Evolutionary conservation across 2,113 vertebrate genomes (phyloP).

Genomic region (Urocynchramus pylzowi): DNA sequence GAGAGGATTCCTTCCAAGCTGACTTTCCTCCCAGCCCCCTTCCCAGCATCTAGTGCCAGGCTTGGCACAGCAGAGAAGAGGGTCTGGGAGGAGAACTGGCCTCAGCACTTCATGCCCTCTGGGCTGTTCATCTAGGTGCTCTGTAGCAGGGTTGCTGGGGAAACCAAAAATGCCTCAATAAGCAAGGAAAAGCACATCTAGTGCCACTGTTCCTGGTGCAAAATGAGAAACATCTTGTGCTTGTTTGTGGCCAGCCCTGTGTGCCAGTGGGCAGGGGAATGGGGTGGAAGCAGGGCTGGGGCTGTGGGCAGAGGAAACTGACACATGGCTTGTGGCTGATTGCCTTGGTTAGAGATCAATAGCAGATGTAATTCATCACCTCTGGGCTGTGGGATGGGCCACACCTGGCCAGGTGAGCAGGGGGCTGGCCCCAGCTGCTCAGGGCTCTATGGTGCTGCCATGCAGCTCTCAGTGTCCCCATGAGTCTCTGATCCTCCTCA

Average conservation of each 20-base stretch:
- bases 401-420: not conserved
- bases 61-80: not conserved
- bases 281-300: not conserved
- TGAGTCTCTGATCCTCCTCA: accelerated
- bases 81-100: not conserved
- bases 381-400: not conserved
- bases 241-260: not conserved
- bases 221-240: not conserved
- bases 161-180: not conserved
- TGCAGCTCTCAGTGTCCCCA: not conserved
- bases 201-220: not conserved
- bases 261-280: not conserved
- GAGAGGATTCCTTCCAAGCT: not conserved
- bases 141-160: not conserved
- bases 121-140: not conserved
- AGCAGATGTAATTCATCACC: not conserved
- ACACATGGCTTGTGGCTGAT: not conserved
- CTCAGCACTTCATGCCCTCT: not conserved
- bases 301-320: not conserved
- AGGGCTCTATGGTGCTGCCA: not conserved
- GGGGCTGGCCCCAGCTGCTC: not conserved
- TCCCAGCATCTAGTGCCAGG: not conserved
- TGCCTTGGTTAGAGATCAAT: not conserved
- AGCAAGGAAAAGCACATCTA: not conserved
- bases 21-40: not conserved